Percentiles rank a stretch among this genome's conserved stretches.
These are phyloP conservation scores for Saxidomus purpurata DNA, from an alignment of 1,140 invertebrate genomes.

Conservation along the genomic window DNA sequence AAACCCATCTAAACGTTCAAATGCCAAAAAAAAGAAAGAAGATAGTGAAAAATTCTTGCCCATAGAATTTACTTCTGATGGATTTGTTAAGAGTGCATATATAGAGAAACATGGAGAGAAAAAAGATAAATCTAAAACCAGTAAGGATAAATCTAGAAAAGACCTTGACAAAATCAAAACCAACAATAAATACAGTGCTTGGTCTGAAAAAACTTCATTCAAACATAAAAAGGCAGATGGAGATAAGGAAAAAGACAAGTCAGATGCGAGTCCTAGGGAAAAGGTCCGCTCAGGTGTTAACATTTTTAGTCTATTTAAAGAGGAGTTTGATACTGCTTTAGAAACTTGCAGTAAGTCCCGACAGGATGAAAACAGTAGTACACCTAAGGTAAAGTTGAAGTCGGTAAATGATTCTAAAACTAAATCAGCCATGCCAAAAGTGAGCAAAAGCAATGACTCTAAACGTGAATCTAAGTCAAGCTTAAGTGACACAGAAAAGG, in stretches of 20 bases:
- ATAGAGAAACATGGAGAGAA: slow-evolving; percentile 18
- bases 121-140: not conserved
- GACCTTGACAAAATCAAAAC: slow-evolving; percentile 16
- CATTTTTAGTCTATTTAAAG: slow-evolving; percentile 62
- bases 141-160: not conserved
- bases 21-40: not conserved
- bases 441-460: not conserved
- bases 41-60: slow-evolving; percentile 25
- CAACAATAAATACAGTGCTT: not conserved
- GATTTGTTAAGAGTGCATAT: slow-evolving; percentile 50
- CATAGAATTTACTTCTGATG: slow-evolving; percentile 62
- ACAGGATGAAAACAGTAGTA: slow-evolving; percentile 1
- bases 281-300: slow-evolving; percentile 18
- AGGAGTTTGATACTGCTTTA: slow-evolving; percentile 60
- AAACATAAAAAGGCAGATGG: not conserved
- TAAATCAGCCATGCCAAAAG: not conserved
- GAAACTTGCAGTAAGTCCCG: slow-evolving; percentile 16
- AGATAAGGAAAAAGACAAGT: not conserved
- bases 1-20: not conserved
- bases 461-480: slow-evolving; percentile 35
- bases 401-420: slow-evolving; percentile 10
- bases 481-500: not conserved
- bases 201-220: slow-evolving; percentile 3
- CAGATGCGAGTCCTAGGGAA: slow-evolving; percentile 10
- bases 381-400: slow-evolving; percentile 1